Percentiles rank a stretch among this genome's conserved stretches.
Conservation (phyloP, 2,113 vertebrate species). For the Haplotaxodon microlepis region DNA sequence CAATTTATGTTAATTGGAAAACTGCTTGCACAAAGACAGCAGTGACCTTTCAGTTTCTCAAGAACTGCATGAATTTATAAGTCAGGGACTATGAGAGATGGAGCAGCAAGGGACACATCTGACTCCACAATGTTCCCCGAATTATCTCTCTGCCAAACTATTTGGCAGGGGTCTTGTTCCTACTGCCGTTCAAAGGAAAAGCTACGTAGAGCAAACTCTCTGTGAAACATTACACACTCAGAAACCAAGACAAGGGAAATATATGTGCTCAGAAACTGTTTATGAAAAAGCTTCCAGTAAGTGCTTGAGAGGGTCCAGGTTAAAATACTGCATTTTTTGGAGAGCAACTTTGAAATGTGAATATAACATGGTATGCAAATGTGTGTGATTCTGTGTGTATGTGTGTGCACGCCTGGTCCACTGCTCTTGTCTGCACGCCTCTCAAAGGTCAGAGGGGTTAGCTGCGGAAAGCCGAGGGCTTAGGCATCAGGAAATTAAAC, state of each 20-base stretch:
- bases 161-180: conserved; percentile 49
- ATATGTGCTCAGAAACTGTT: conserved; percentile 16
- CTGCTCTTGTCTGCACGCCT: conserved; percentile 58
- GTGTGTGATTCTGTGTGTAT: conserved; percentile 19
- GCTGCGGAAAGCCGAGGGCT: conserved; percentile 86
- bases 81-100: conserved; percentile 3
- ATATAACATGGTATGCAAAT: conserved; percentile 19
- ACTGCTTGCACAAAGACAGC: background rate
- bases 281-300: background rate
- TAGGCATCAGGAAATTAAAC: conserved; percentile 99
- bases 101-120: conserved; percentile 54
- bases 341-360: conserved; percentile 1
- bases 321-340: conserved; percentile 3
- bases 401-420: conserved; percentile 8
- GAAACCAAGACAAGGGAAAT: conserved; percentile 1
- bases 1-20: background rate
- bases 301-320: background rate
- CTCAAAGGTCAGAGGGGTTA: conserved; percentile 72
- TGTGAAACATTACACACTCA: conserved; percentile 55
- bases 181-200: conserved; percentile 52
- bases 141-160: conserved; percentile 66
- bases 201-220: conserved; percentile 23
- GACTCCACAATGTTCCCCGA: conserved; percentile 53
- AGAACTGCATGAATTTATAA: background rate
- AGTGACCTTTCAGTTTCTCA: background rate